phyloP scores from a whole-genome alignment of 2,797 vertebrate genomes.

The Australoheros facetus region DNA sequence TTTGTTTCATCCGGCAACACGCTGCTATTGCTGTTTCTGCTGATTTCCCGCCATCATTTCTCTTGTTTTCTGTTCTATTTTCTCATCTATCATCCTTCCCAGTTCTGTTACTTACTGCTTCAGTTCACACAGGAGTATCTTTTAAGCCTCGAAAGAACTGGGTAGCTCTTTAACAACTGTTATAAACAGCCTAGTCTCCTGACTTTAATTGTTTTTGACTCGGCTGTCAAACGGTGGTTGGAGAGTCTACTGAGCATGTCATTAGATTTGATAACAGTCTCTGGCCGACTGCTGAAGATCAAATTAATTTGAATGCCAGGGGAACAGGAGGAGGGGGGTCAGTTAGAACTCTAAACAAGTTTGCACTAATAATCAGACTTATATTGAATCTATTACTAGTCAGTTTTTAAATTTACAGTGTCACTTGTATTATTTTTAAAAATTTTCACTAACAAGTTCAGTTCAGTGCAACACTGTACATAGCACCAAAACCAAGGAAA shows the following conservation, averaged over 20 bases:
- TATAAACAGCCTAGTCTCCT: constrained; percentile 14
- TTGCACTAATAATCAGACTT: background rate
- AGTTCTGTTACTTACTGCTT: constrained; percentile 13
- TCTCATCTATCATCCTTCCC: background rate
- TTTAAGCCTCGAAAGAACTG: constrained; percentile 12
- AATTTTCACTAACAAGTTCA: background rate
- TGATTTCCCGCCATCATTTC: background rate
- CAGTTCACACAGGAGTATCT: constrained; percentile 32
- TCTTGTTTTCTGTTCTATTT: background rate
- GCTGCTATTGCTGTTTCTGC: constrained; percentile 13
- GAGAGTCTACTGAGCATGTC: constrained; percentile 43
- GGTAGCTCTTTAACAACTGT: constrained; percentile 6
- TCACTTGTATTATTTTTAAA: background rate
- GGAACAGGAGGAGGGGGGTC: background rate
- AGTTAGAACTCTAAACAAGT: background rate
- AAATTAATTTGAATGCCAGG: constrained; percentile 31
- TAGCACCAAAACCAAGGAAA: background rate
- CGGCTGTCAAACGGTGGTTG: constrained; percentile 41
- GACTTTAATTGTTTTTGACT: constrained; percentile 57
- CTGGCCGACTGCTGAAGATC: constrained; percentile 35
- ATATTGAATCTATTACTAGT: background rate
- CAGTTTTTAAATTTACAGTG: background rate
- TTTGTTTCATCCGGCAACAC: background rate
- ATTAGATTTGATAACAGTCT: constrained; percentile 58
- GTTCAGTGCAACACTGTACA: background rate